phyloP scores from a whole-genome alignment of 1,140 invertebrate genomes.

The Akabosia matsudoensis region DNA sequence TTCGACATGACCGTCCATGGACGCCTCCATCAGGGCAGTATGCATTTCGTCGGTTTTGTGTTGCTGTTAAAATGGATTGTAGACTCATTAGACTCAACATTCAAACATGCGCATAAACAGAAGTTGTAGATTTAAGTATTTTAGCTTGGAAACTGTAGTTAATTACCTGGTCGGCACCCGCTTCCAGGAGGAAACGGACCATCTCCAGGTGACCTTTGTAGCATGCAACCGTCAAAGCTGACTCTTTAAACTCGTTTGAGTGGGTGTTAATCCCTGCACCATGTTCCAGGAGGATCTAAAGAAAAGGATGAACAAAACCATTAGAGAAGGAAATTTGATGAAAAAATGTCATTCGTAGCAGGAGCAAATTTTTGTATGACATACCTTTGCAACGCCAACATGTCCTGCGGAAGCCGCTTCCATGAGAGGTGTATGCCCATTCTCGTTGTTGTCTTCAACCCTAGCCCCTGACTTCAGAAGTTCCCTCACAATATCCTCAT shows the following conservation, averaged over 20 bases:
- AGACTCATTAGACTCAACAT: background rate
- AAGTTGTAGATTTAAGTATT: background rate
- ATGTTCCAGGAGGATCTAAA: slow-evolving; percentile 75
- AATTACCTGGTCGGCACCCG: slow-evolving; percentile 85
- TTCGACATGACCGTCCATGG: slow-evolving; percentile 98
- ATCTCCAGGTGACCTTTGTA: slow-evolving; percentile 97
- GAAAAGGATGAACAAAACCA: background rate
- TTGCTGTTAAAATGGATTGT: slow-evolving; percentile 58
- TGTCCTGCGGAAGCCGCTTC: slow-evolving; percentile 96
- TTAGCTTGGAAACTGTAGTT: no score
- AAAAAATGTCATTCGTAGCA: slow-evolving; percentile 21
- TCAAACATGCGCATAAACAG: background rate
- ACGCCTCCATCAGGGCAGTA: slow-evolving; percentile 98
- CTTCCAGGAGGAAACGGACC: slow-evolving; percentile 91
- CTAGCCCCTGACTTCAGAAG: slow-evolving; percentile 87
- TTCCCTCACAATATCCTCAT: slow-evolving; percentile 84
- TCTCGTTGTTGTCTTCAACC: slow-evolving; percentile 98
- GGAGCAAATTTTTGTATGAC: background rate
- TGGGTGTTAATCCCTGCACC: slow-evolving; percentile 97
- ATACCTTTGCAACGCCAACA: slow-evolving; percentile 82
- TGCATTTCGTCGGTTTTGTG: slow-evolving; percentile 99
- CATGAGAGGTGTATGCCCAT: slow-evolving; percentile 98
- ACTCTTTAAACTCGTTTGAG: slow-evolving; percentile 97
- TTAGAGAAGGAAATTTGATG: slow-evolving; percentile 13
- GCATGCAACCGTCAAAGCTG: slow-evolving; percentile 89